These are phyloP conservation scores for Cyprinodon tularosa DNA, from an alignment of 2,113 vertebrate species.

Conservation along the genomic window DNA sequence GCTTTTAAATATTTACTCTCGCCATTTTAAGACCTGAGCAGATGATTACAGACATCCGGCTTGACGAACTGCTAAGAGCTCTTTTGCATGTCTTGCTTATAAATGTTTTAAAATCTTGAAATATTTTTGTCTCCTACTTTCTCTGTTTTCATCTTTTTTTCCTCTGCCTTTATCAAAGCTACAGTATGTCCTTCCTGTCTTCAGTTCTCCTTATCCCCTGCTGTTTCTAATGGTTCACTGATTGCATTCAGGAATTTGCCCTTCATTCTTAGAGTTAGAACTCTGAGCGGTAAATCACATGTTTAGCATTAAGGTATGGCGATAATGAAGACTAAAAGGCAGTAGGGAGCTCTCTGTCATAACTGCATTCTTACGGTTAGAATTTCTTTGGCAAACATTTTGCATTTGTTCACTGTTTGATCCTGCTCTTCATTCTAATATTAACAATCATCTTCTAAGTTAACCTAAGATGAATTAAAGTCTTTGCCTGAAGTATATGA, in stretches of 20 bases:
- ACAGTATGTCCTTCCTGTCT: slow-evolving; percentile 25
- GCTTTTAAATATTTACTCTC: not conserved
- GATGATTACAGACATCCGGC: not conserved
- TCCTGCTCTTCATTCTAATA: not conserved
- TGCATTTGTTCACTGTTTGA: not conserved
- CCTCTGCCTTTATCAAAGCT: slow-evolving; percentile 7
- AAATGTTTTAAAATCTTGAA: not conserved
- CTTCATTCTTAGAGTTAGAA: slow-evolving; percentile 59
- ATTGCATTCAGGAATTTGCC: slow-evolving; percentile 72
- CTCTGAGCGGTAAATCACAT: slow-evolving; percentile 73
- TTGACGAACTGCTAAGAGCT: not conserved
- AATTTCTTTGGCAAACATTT: slow-evolving; percentile 14
- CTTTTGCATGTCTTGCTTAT: not conserved
- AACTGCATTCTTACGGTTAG: slow-evolving; percentile 58
- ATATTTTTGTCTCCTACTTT: not conserved
- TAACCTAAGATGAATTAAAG: not conserved
- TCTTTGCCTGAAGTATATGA: slow-evolving; percentile 48
- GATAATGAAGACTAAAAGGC: slow-evolving; percentile 71
- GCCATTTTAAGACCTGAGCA: not conserved
- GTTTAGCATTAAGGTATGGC: slow-evolving; percentile 60
- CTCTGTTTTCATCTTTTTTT: slow-evolving; percentile 16
- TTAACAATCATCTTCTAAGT: not conserved
- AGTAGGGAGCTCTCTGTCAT: slow-evolving; percentile 51
- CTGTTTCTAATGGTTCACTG: slow-evolving; percentile 62
- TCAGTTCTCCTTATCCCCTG: slow-evolving; percentile 45